Base-by-base conservation (phyloP, 37 sponge, comb jelly and placozoan genomes). In the Halisarca cf. caerulea region DNA sequence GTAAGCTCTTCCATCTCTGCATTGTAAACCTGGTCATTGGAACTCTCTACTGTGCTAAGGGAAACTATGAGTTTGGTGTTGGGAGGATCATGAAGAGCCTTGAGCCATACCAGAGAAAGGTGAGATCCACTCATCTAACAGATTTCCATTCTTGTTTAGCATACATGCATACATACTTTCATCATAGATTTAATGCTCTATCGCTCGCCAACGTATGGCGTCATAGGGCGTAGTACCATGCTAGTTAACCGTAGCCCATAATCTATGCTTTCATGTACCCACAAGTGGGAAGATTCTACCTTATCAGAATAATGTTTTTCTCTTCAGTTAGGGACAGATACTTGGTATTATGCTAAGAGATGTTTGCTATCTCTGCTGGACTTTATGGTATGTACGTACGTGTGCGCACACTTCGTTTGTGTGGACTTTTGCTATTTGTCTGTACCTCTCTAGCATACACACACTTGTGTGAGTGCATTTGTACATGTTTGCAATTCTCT, bases 11-110 rank as follows among this genome's bases (percentile, higher is more conserved):
- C 64, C 99, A 98, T 66, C 80, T 98, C 54, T 98, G 97, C 66
- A 98, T 98, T 54, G 97, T 98, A 44, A 98, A 98, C 61, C 90
- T 98, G 34, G 97, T 98, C 14, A 98, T 98, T 75, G 99, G 99
- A 91, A 97, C 97, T 44, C 81, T 97, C 37, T 97, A 97, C 84
- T 97, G 97, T 84, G 93, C 97, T 28, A 97, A 97, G 81, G 99
- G 99, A 3, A 98, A 98, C 85, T 98, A 96, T 87, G 99, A 98
- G 80, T 98, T 98, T 89, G 99, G 99, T 23, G 85, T 96, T 4
- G 78, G 90, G 14, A 89, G 99, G 15, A 86, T 98, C 11, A 98
- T 98, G 84, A 96, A 96, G 85, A 96, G 97, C 44, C 69, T 98
- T 47, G 99, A 98, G 83, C 99, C 99, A 2, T 98, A 98, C 84